These are phyloP conservation scores for Chloroceryle amazona DNA, from an alignment of 2,797 vertebrate genomes.

Conservation along the genomic window DNA sequence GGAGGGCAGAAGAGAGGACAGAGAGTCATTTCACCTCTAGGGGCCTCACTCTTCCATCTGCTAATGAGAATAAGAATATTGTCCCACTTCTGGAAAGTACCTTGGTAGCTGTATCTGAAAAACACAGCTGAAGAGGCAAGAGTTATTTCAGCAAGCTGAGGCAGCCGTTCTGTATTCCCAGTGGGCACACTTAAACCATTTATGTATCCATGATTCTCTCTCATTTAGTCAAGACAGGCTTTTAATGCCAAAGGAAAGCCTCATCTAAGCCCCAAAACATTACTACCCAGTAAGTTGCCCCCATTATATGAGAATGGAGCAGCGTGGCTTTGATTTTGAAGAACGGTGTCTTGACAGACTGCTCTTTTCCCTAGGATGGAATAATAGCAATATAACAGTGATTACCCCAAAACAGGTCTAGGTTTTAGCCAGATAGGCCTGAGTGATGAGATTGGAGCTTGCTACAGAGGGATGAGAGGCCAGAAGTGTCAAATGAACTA, in stretches of 20 bases:
- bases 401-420: neutral
- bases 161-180: slow-evolving; percentile 30
- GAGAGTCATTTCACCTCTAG: slow-evolving; percentile 59
- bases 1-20: slow-evolving; percentile 48
- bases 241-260: neutral
- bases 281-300: neutral
- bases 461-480: neutral
- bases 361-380: neutral
- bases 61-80: slow-evolving; percentile 55
- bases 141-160: slow-evolving; percentile 50
- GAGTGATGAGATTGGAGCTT: neutral
- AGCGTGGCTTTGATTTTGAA: neutral
- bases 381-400: neutral
- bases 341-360: neutral
- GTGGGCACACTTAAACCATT: neutral
- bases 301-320: neutral
- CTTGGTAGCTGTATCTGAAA: neutral
- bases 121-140: slow-evolving; percentile 43
- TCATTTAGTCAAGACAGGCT: neutral
- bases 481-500: neutral
- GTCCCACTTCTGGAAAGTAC: slow-evolving; percentile 46
- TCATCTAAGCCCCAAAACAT: neutral
- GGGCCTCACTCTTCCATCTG: slow-evolving; percentile 67
- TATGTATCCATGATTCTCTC: neutral
- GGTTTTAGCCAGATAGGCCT: neutral